These are phyloP conservation scores for Tenthredo distinguenda DNA, from an alignment of 2,888 invertebrate genomes.

Conservation along the genomic window DNA sequence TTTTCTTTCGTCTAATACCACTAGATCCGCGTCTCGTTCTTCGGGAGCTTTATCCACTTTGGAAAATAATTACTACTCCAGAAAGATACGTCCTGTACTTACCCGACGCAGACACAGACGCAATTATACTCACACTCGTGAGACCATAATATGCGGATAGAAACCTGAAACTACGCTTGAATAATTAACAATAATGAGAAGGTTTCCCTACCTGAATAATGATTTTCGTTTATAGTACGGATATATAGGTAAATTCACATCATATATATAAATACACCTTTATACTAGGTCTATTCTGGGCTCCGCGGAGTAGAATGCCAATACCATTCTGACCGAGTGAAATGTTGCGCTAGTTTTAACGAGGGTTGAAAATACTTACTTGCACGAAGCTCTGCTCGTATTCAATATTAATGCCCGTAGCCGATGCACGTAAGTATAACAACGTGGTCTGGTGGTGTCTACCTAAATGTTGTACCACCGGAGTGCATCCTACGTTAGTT, in stretches of 20 bases:
- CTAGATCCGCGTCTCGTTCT: neutral
- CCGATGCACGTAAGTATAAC: neutral
- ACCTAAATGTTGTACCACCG: conserved; percentile 1
- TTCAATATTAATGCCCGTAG: neutral
- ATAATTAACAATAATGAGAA: conserved; percentile 26
- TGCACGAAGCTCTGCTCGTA: neutral
- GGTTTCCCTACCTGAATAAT: neutral
- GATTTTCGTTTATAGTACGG: neutral
- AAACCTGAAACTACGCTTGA: neutral
- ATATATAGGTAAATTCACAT: neutral
- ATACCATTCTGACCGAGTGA: neutral
- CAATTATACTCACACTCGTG: neutral
- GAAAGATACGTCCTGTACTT: neutral
- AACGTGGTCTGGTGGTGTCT: neutral
- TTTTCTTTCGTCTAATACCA: neutral
- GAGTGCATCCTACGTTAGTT: conserved; percentile 9
- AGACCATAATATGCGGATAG: neutral
- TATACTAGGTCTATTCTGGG: neutral
- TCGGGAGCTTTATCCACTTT: neutral
- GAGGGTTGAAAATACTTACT: conserved; percentile 31
- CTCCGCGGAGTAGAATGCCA: neutral
- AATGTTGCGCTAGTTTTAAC: conserved; percentile 26
- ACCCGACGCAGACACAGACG: neutral
- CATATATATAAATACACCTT: neutral
- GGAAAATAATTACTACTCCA: neutral